Evolutionary conservation across 2,888 invertebrate genomes (phyloP).

Genomic region (Altica lythri): DNA sequence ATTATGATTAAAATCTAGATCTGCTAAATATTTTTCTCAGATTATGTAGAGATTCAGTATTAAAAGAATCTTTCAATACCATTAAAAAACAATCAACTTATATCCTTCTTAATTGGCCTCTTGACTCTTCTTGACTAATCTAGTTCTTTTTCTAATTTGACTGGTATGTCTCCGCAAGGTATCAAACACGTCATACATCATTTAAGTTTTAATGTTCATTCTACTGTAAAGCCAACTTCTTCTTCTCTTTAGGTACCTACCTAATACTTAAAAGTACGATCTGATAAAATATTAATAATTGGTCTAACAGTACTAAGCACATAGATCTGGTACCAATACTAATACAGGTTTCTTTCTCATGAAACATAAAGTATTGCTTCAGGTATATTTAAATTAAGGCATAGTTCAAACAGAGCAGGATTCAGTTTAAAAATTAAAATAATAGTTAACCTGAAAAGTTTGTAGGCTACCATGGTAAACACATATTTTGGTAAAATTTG

Average conservation of each 20-base stretch:
- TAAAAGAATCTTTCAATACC: too few relatives aligned
- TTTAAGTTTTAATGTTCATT: conserved; percentile 14
- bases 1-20: too few relatives aligned
- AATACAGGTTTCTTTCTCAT: conserved; percentile 35
- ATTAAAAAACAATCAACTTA: conserved; percentile 1
- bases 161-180: conserved; percentile 15
- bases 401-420: conserved; percentile 8
- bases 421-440: background rate
- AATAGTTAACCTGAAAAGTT: background rate
- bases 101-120: background rate
- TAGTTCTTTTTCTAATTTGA: conserved; percentile 11
- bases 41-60: too few relatives aligned
- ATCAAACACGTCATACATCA: conserved; percentile 15
- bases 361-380: conserved; percentile 32
- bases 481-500: too few relatives aligned
- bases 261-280: conserved; percentile 42
- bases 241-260: conserved; percentile 34
- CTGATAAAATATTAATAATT: conserved; percentile 50
- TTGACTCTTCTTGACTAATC: conserved; percentile 5
- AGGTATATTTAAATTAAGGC: conserved; percentile 38
- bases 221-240: conserved; percentile 11
- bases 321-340: conserved; percentile 24
- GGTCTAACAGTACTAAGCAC: conserved; percentile 46
- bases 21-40: too few relatives aligned
- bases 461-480: background rate